Base-by-base conservation (phyloP, 2,797 vertebrate genomes). In the Lacerta bilineata region DNA sequence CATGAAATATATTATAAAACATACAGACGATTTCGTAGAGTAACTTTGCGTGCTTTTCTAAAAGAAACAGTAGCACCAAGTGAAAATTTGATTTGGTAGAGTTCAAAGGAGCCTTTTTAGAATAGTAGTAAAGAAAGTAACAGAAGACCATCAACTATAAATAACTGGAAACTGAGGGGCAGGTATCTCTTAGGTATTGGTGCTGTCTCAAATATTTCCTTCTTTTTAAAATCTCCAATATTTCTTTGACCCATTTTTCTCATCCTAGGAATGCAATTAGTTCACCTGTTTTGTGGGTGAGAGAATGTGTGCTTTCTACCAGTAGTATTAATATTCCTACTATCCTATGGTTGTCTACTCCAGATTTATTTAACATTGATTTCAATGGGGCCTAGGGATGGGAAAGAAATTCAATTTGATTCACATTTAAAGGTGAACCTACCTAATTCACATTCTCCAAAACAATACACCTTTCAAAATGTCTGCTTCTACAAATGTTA, bases 1-100 rank as follows among this genome's bases (percentile, higher is more conserved):
- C 39, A 74, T 83, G 59, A 87, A 50, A 88, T 83, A 88, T 68
- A 76, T 82, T 81, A 29, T 69, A 25, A 59, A 74, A 46, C 27
- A 27, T 87, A 87, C 18, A 25, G 69, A 33, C 7, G 8, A 23
- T 29, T 29, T 33, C 13, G 83, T 83, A 46, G 43, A 88, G 75
- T 66, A 68, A 27, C 23, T 29, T 7, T 66, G 39, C 8, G 7
- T 23, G 36, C 39, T n/a, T 87, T 82, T 59, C 13, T 75, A 25
- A 76, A 66, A 66, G 71, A 64, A 46, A 46, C 55, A 75, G 18
- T 25, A 7, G 23, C 4, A 27, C 61, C 41, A 36, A 80, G 61
- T 27, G 27, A 36, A 46, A 80, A 77, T 25, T 61, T 64, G 64
- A 33, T 87, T 81, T 72, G 27, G 29, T 33, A 64, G 33, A 59